Conservation (phyloP, 2,797 vertebrate species). For the Esox lucius region DNA sequence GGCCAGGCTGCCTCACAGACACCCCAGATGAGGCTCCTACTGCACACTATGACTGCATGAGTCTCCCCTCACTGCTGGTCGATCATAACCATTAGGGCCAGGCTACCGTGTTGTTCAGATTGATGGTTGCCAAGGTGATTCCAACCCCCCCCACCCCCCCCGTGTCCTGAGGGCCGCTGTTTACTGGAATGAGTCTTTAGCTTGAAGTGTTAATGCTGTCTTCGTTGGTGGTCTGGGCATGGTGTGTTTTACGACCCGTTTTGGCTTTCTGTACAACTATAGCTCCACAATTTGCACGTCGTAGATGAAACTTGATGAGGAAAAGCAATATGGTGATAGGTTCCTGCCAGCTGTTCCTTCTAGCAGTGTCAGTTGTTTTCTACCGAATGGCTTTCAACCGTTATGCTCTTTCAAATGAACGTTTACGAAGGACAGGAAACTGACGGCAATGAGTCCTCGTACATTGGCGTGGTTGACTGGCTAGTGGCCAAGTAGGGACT, state of each 20-base stretch:
- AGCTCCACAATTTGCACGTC: background rate
- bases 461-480: too few relatives aligned
- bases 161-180: background rate
- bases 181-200: background rate
- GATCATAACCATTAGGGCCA: background rate
- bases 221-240: background rate
- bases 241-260: background rate
- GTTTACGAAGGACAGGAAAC: conserved; percentile 11
- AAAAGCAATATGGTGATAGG: background rate
- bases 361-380: background rate
- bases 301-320: background rate
- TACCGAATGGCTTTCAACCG: background rate
- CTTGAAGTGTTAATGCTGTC: background rate
- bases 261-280: background rate
- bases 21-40: conserved; percentile 26
- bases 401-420: conserved; percentile 13
- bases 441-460: background rate
- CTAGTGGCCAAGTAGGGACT: too few relatives aligned
- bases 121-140: background rate
- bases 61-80: conserved; percentile 16
- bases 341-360: background rate
- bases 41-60: conserved; percentile 37
- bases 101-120: background rate
- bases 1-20: conserved; percentile 30
- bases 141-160: background rate